Evolutionary conservation across 2,797 vertebrate species (phyloP), one percentile per base, ranked within the genome.

Genomic region (Cheirogaleus major): DNA sequence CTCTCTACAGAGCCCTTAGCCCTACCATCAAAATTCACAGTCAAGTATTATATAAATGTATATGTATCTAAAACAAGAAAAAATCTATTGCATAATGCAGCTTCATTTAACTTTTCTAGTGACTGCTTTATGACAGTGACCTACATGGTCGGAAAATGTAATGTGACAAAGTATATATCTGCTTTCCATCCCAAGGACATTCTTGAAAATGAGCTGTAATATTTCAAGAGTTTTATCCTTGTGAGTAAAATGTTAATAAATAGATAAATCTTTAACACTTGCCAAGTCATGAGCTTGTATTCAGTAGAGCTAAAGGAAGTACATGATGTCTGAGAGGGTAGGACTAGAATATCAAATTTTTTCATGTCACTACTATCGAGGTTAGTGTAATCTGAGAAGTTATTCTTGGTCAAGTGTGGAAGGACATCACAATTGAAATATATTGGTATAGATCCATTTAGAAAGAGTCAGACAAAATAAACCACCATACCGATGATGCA

Each of bases 231-330:
- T 97, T 98, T 96, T 98, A 96, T 96, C 95, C 94, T 89, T 83
- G 32, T 92, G 92, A 86, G 73, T 96, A 97, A 97, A 98, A 98
- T 98, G 79, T 93, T 98, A 97, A 97, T 97, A 97, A 97, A 96
- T 94, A 97, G 78, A 96, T 96, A 97, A 97, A 98, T 98, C 92
- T 98, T 94, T 69, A 95, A 90, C 88, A 97, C 52, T 69, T 98
- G 82, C 93, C 94, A 97, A 95, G 63, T 97, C 89, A 84, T 73
- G 14, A 73, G 83, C 63, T 88, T 98, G 20, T 97, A 7, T 96
- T 98, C 86, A 88, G 85, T 83, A 91, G 50, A 93, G 80, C 93
- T 95, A 97, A 81, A 90, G 94, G 92, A 80, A 89, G 81, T 92
- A 57, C 13, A 94, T 75, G 43, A 18, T 96, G 32, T 80, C 13